These are phyloP conservation scores for Porites rus DNA, from an alignment of 92 coral and sea anemone genomes.

Conservation along the genomic window DNA sequence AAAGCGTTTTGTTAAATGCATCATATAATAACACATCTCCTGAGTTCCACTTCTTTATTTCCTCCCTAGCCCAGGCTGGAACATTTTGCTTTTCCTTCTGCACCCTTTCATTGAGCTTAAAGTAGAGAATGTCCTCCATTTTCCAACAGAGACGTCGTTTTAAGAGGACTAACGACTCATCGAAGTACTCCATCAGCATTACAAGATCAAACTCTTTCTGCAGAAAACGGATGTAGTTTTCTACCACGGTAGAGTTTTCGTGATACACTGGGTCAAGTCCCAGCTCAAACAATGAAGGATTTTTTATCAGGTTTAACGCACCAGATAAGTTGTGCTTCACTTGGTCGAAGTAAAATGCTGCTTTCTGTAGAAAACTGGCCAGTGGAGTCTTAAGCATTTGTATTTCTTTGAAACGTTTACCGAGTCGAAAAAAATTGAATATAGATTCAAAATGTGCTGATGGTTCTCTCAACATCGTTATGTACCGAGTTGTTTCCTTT, in stretches of 20 bases:
- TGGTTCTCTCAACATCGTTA: constrained; percentile 79
- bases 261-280: constrained; percentile 57
- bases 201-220: constrained; percentile 74
- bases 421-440: constrained; percentile 65
- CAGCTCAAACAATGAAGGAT: constrained; percentile 78
- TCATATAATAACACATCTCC: constrained; percentile 70
- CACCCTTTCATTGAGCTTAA: constrained; percentile 69
- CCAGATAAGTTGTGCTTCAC: background rate
- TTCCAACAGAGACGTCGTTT: constrained; percentile 80
- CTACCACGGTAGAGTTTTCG: background rate
- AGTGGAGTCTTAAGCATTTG: constrained; percentile 4
- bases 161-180: constrained; percentile 80
- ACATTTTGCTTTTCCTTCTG: constrained; percentile 20
- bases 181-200: constrained; percentile 78
- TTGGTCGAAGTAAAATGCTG: constrained; percentile 4
- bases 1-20: constrained; percentile 67
- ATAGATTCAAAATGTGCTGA: constrained; percentile 71
- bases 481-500: constrained; percentile 53
- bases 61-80: constrained; percentile 22
- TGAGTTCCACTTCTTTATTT: constrained; percentile 65
- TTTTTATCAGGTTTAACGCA: constrained; percentile 39
- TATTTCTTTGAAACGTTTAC: constrained; percentile 23
- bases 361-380: constrained; percentile 26
- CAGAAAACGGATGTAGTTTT: constrained; percentile 56
- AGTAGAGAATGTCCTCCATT: constrained; percentile 67